phyloP scores from a whole-genome alignment of 1,140 invertebrate species.

The Pteromalus puparum region DNA sequence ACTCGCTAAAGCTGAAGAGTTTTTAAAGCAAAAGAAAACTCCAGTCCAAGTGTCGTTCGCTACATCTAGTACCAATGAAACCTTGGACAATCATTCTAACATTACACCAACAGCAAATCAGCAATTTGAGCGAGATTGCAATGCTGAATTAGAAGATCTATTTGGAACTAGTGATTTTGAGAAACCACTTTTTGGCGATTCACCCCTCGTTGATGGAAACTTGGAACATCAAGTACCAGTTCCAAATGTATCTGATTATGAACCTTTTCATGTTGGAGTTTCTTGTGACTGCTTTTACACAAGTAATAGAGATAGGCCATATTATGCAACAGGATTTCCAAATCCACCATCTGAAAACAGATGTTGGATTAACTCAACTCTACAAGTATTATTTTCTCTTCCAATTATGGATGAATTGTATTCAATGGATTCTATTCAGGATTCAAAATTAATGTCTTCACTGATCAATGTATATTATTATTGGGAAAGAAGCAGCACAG shows the following conservation, averaged over 20 bases:
- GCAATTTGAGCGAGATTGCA: not conserved
- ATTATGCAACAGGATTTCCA: slow-evolving; percentile 65
- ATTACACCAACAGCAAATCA: not conserved
- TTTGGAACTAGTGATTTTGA: not conserved
- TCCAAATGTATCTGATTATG: slow-evolving; percentile 53
- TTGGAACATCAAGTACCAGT: slow-evolving; percentile 45
- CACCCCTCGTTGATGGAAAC: slow-evolving; percentile 43
- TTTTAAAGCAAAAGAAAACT: slow-evolving; percentile 32
- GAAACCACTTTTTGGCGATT: not conserved
- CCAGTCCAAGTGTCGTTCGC: not conserved
- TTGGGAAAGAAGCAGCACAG: slow-evolving; percentile 61
- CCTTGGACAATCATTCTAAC: not conserved
- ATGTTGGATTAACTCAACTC: slow-evolving; percentile 67
- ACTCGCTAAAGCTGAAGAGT: slow-evolving; percentile 27
- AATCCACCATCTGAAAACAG: slow-evolving; percentile 69
- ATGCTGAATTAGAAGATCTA: not conserved
- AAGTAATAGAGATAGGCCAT: slow-evolving; percentile 54
- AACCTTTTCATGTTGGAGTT: slow-evolving; percentile 48
- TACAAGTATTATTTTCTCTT: slow-evolving; percentile 65
- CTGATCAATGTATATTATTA: slow-evolving; percentile 58
- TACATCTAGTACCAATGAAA: slow-evolving; percentile 9
- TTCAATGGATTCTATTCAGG: slow-evolving; percentile 48
- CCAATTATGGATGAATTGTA: slow-evolving; percentile 62
- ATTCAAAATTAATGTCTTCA: slow-evolving; percentile 60
- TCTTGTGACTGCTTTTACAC: slow-evolving; percentile 35